Evolutionary conservation across 2,113 vertebrate genomes (phyloP), one percentile per base, ranked within the genome.

Genomic region (Anolis carolinensis): DNA sequence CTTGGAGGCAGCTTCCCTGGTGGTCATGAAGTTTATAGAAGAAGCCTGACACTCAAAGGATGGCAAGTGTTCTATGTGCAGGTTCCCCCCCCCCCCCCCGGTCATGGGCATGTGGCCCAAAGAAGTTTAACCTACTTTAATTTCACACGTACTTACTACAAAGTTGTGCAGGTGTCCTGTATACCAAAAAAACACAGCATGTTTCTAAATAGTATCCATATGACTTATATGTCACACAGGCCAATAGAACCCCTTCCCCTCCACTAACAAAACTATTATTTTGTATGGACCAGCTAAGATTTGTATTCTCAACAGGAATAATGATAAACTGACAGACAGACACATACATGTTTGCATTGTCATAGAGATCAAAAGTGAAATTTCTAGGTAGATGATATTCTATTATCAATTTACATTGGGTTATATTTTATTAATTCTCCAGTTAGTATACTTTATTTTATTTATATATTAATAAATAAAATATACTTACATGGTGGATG

Each of bases 401-500:
- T 10, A 62, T 5, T 62, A 13, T 36, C 77, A 6, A 34, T 79
- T 23, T 62, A 32, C 34, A 62, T 21, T 62, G 59, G 77, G 36
- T 55, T 79, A 18, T 36, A 63, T 79, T 34, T 70, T 70, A 52
- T 65, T 63, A 63, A 83, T 32, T 83, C 6, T 4, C 55, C 2
- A 59, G 55, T 18, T 59, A 59, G 52, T 59, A 59, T 59, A 3
- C 21, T n/a, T 74, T 48, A 23, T 25, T 34, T 86, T 25, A 36
- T 25, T 74, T 86, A 80, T 25, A 50, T 81, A 80, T 50, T 81
- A 62, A 86, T 44, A 52, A 34, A 74, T 39, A 50, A 67, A 65
- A 25, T 30, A 78, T 70, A 86, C 85, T 86, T 74, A 86, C 85
- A 86, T 67, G 85, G 85, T 86, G 85, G 85, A 34, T 1, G 78